phyloP scores from a whole-genome alignment of 2,113 vertebrate species.

The Holacanthus passer region DNA sequence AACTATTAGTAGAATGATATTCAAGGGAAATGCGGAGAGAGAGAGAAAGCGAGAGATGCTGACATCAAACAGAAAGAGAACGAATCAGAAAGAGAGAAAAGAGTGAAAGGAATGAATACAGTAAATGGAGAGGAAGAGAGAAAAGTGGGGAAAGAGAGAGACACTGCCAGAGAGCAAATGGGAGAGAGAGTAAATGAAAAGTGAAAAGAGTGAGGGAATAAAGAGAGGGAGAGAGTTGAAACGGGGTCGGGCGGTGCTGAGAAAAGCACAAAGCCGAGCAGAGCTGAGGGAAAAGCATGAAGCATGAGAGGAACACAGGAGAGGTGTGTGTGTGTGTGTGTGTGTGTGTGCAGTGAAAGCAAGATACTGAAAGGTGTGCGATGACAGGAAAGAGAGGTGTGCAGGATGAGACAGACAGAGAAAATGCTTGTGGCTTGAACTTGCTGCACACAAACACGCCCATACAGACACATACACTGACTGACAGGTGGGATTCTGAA shows the following conservation, averaged over 20 bases:
- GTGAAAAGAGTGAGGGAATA: conserved; percentile 23
- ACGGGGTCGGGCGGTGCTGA: conserved; percentile 37
- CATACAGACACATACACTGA: background rate
- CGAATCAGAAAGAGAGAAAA: conserved; percentile 16
- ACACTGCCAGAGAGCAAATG: conserved; percentile 11
- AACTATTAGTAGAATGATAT: conserved; percentile 4
- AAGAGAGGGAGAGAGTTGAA: conserved; percentile 32
- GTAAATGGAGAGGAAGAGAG: conserved; percentile 21
- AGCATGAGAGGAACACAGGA: conserved; percentile 7
- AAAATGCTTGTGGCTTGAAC: background rate
- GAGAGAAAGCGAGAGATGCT: background rate
- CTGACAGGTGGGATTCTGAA: background rate
- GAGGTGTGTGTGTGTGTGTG: conserved; percentile 9
- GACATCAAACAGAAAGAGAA: conserved; percentile 28
- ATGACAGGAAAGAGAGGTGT: conserved; percentile 17
- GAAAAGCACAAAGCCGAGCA: conserved; percentile 34
- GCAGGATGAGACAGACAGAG: background rate
- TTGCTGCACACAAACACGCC: background rate
- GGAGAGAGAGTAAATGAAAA: conserved; percentile 32
- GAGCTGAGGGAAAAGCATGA: conserved; percentile 20
- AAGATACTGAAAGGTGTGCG: conserved; percentile 15
- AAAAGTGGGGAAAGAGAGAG: background rate
- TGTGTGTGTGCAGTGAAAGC: conserved; percentile 1
- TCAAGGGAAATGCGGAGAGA: conserved; percentile 6
- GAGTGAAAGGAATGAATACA: conserved; percentile 39